Evolutionary conservation across 2,888 invertebrate species (phyloP).

Genomic region (Lagria hirta): DNA sequence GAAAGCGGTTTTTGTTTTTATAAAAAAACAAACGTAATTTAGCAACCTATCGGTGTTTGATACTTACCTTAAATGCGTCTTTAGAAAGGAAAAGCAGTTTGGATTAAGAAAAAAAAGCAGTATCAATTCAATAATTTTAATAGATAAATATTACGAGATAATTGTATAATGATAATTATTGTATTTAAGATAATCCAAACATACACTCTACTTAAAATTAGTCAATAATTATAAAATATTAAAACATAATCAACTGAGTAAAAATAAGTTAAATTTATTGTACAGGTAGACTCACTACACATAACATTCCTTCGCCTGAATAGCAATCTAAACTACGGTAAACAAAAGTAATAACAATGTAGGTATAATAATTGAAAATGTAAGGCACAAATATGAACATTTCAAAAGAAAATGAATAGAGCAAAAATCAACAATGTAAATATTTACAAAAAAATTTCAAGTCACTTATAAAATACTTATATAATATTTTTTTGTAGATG

Average conservation of each 20-base stretch:
- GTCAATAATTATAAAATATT: slow-evolving; percentile 45
- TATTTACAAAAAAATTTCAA: slow-evolving; percentile 21
- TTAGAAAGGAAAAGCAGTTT: too few species aligned
- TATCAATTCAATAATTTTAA: too few species aligned
- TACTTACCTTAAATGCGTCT: too few species aligned
- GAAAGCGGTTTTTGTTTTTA: too few species aligned
- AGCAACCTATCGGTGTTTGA: too few species aligned
- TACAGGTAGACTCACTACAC: slow-evolving; percentile 38
- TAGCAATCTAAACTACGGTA: slow-evolving; percentile 26
- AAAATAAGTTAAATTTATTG: slow-evolving; percentile 43
- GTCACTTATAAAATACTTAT: slow-evolving; percentile 15
- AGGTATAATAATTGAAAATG: slow-evolving; percentile 16
- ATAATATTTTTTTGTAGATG: too few species aligned
- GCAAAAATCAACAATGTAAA: slow-evolving; percentile 20
- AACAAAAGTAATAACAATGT: slow-evolving; percentile 20
- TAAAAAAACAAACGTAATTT: too few species aligned
- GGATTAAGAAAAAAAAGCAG: too few species aligned
- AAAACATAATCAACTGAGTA: slow-evolving; percentile 45
- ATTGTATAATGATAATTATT: slow-evolving; percentile 27
- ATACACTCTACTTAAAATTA: slow-evolving; percentile 42
- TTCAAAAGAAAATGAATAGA: slow-evolving; percentile 28
- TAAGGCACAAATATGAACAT: slow-evolving; percentile 40
- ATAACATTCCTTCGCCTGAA: slow-evolving; percentile 42
- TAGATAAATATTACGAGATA: too few species aligned
- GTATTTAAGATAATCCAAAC: slow-evolving; percentile 44